A percentile compares a stretch with the other conserved stretches of the same genome.
phyloP scores from a whole-genome alignment of 2,797 vertebrate genomes.

The Coendou prehensilis region DNA sequence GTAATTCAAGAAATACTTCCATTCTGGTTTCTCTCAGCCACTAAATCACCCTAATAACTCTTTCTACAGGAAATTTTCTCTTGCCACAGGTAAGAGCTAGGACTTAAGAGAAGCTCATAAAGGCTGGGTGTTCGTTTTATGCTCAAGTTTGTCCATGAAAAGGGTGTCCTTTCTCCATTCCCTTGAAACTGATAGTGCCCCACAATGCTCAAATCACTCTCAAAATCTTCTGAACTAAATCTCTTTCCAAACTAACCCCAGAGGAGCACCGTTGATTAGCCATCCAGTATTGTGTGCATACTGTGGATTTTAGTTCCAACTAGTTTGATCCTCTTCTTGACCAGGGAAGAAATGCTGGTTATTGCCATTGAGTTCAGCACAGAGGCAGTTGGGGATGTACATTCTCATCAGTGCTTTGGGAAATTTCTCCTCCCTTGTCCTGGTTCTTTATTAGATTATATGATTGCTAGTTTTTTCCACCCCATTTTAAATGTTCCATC shows the following conservation, averaged over 20 bases:
- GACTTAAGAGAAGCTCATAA: not conserved
- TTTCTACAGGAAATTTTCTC: not conserved
- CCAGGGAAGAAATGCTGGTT: conserved; percentile 75
- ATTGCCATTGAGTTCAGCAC: conserved; percentile 81
- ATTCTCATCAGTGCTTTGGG: conserved; percentile 82
- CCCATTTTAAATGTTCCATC: conserved; percentile 87
- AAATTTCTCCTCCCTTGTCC: conserved; percentile 85
- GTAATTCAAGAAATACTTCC: conserved; percentile 7
- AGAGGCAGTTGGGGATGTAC: conserved; percentile 84
- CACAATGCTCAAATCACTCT: not conserved
- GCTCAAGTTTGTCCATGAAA: not conserved
- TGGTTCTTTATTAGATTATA: conserved; percentile 88
- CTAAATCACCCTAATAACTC: not conserved
- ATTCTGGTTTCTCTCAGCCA: not conserved
- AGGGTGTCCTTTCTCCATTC: not conserved
- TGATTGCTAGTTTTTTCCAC: conserved; percentile 89
- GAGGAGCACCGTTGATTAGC: conserved; percentile 79
- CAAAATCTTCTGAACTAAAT: conserved; percentile 26
- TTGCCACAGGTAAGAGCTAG: not conserved
- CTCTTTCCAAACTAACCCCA: conserved; percentile 77
- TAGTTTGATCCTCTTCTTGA: conserved; percentile 77
- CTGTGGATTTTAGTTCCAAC: conserved; percentile 79
- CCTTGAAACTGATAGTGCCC: not conserved
- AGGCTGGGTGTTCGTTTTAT: not conserved
- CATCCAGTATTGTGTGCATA: conserved; percentile 80